Evolutionary conservation across 2,113 vertebrate species (phyloP).

Genomic region (Hiodon alosoides): DNA sequence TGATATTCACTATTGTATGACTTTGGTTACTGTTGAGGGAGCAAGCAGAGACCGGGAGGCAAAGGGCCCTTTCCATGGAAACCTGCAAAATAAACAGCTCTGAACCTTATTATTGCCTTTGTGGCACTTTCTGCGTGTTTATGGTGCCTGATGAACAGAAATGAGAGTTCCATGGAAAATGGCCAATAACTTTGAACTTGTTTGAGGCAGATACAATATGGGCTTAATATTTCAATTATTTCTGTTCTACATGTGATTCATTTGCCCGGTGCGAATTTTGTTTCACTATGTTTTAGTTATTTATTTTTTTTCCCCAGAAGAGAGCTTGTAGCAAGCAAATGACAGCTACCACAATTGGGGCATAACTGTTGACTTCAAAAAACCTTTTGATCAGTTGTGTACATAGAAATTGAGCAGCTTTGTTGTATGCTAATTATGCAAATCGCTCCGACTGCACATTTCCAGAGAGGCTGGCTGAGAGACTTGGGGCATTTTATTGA

Average conservation of each 20-base stretch:
- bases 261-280: background rate
- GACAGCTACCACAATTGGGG: background rate
- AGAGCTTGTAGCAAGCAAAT: background rate
- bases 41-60: too few relatives aligned
- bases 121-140: too few relatives aligned
- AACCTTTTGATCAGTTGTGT: constrained; percentile 19
- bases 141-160: too few relatives aligned
- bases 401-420: background rate
- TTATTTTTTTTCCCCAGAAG: background rate
- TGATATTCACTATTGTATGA: background rate
- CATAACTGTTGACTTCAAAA: constrained; percentile 10
- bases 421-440: constrained; percentile 7
- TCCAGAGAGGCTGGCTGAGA: background rate
- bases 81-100: too few relatives aligned
- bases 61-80: too few relatives aligned
- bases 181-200: too few relatives aligned
- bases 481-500: background rate
- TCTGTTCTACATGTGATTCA: background rate
- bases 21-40: too few relatives aligned
- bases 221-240: too few relatives aligned
- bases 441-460: constrained; percentile 6
- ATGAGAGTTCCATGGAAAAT: too few relatives aligned
- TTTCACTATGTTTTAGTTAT: background rate
- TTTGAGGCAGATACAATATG: too few relatives aligned
- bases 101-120: too few relatives aligned